Percentiles rank a stretch among this genome's conserved stretches.
phyloP scores from a whole-genome alignment of 2,113 vertebrate species.

The Corythaixoides concolor region DNA sequence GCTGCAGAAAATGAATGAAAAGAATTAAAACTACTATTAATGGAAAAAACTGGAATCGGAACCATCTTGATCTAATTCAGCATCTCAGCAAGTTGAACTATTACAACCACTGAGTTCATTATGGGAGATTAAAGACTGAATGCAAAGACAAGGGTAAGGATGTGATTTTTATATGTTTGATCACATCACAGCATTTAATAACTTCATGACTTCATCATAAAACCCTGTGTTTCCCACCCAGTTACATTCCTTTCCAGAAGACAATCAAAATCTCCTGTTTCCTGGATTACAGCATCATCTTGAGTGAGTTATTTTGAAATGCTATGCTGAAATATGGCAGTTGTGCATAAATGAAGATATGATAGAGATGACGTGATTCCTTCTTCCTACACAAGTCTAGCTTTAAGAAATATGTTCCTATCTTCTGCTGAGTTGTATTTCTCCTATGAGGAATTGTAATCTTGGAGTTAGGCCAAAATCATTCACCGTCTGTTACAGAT shows the following conservation, averaged over 20 bases:
- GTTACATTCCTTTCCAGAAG: neutral
- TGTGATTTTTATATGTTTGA: constrained; percentile 10
- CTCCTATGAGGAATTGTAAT: neutral
- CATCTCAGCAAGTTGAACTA: neutral
- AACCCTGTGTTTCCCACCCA: neutral
- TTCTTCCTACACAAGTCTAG: neutral
- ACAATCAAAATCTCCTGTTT: neutral
- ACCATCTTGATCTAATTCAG: neutral
- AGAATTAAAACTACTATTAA: neutral
- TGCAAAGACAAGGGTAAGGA: neutral
- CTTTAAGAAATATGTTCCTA: neutral
- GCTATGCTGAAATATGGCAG: neutral
- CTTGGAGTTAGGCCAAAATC: neutral
- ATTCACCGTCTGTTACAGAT: neutral
- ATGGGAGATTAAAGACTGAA: constrained; percentile 8
- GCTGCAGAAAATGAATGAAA: neutral
- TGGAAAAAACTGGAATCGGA: neutral
- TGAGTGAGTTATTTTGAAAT: neutral
- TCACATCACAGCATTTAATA: constrained; percentile 1
- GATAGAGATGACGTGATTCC: neutral
- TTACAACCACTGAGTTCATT: neutral
- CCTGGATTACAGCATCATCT: neutral
- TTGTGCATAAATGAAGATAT: neutral
- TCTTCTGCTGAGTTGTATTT: neutral
- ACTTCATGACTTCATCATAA: neutral